phyloP scores from a whole-genome alignment of 2,888 invertebrate species.

The Ectemnius continuus region DNA sequence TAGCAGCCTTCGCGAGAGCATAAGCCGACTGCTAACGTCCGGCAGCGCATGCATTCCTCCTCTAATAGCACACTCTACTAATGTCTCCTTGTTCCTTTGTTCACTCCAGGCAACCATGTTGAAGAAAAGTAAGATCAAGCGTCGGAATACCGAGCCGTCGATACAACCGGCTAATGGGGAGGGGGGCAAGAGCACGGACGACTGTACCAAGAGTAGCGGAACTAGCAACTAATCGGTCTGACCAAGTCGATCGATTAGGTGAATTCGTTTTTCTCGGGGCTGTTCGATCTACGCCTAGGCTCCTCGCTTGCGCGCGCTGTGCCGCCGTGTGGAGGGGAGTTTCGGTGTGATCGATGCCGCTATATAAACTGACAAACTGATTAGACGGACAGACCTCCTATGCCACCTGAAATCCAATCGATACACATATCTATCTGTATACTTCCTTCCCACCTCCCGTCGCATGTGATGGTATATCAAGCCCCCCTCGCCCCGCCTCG shows the following conservation, averaged over 20 bases:
- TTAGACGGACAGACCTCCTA: conserved; percentile 46
- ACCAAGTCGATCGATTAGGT: conserved; percentile 47
- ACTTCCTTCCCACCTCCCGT: conserved; percentile 26
- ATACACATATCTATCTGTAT: conserved; percentile 27
- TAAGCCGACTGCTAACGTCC: conserved; percentile 63
- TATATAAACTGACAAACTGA: conserved; percentile 15
- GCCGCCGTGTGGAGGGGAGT: conserved; percentile 59
- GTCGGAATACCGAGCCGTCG: conserved; percentile 92
- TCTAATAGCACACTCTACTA: conserved; percentile 72
- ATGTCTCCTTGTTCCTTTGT: conserved; percentile 76
- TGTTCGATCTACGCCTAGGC: conserved; percentile 63
- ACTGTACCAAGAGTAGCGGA: conserved; percentile 78
- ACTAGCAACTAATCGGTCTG: conserved; percentile 65
- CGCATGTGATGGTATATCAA: conserved; percentile 38
- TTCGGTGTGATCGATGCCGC: conserved; percentile 65
- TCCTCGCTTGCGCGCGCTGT: conserved; percentile 58
- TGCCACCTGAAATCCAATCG: conserved; percentile 48
- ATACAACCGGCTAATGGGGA: conserved; percentile 86
- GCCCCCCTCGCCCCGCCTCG: no score
- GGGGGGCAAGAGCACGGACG: conserved; percentile 84
- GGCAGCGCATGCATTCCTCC: conserved; percentile 73
- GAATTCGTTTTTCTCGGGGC: conserved; percentile 38
- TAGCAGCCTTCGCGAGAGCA: conserved; percentile 49
- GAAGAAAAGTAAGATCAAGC: conserved; percentile 99
- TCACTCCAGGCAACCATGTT: conserved; percentile 97